Conservation (phyloP, 1,140 invertebrate species). For the Trachymyrmex cornetzi region DNA sequence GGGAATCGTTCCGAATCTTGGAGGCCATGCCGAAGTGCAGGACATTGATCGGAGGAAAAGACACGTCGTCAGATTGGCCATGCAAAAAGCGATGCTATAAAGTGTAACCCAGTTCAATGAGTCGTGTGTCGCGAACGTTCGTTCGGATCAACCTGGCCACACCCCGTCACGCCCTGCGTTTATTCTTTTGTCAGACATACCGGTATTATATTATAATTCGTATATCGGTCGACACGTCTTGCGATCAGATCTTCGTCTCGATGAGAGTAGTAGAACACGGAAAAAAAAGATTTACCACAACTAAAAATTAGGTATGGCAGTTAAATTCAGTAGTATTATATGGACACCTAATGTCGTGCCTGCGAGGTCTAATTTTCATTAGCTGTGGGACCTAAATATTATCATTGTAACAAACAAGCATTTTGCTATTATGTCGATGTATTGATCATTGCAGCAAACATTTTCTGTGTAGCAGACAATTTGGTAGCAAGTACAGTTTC, state of each 20-base stretch:
- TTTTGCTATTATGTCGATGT: no score
- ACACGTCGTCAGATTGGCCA: background rate
- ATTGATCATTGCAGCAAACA: no score
- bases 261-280: background rate
- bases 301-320: no score
- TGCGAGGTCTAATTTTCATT: no score
- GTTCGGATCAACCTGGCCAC: slow-evolving; percentile 71
- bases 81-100: slow-evolving; percentile 14
- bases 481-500: no score
- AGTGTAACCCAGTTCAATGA: slow-evolving; percentile 71
- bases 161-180: slow-evolving; percentile 75
- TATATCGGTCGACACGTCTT: slow-evolving; percentile 67
- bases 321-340: no score
- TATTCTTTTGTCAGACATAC: slow-evolving; percentile 69
- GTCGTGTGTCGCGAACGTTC: slow-evolving; percentile 52
- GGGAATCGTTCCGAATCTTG: slow-evolving; percentile 32
- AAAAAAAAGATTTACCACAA: no score
- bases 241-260: background rate
- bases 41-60: background rate
- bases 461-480: no score
- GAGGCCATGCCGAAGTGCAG: background rate
- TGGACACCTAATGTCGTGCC: no score
- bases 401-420: no score
- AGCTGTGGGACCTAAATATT: no score
- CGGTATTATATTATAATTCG: slow-evolving; percentile 72